Evolutionary conservation across 2,797 vertebrate species (phyloP).

Genomic region (Sarcoramphus papa): DNA sequence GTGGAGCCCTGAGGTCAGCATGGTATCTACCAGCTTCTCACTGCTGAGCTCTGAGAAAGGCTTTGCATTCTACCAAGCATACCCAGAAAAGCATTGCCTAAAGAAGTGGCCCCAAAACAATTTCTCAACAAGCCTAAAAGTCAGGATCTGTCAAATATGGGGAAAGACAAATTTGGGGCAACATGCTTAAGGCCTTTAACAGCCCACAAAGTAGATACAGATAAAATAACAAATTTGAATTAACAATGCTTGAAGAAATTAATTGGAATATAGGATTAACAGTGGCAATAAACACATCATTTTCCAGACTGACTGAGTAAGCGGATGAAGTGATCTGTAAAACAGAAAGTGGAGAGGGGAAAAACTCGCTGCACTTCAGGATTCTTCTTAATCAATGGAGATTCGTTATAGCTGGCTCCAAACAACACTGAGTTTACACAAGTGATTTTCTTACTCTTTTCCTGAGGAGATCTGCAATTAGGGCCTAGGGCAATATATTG

Average conservation of each 20-base stretch:
- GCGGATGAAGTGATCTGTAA: not conserved
- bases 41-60: not conserved
- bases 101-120: not conserved
- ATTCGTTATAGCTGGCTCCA: not conserved
- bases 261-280: not conserved
- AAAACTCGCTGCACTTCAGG: not conserved
- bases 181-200: not conserved
- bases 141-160: not conserved
- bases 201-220: not conserved
- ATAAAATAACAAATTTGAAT: not conserved
- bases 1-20: not conserved
- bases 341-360: not conserved
- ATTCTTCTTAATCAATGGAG: not conserved
- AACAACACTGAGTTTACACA: not conserved
- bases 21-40: not conserved
- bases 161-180: not conserved
- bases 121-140: not conserved
- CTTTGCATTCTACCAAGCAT: not conserved
- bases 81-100: not conserved
- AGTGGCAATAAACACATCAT: rapidly evolving
- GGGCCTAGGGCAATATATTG: not conserved
- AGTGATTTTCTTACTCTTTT: not conserved
- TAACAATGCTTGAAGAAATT: not conserved
- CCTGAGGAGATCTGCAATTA: not conserved
- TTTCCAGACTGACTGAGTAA: not conserved